Percentiles rank a stretch among this genome's conserved stretches.
phyloP scores from a whole-genome alignment of 2,797 vertebrate genomes.

The Moxostoma hubbsi region DNA sequence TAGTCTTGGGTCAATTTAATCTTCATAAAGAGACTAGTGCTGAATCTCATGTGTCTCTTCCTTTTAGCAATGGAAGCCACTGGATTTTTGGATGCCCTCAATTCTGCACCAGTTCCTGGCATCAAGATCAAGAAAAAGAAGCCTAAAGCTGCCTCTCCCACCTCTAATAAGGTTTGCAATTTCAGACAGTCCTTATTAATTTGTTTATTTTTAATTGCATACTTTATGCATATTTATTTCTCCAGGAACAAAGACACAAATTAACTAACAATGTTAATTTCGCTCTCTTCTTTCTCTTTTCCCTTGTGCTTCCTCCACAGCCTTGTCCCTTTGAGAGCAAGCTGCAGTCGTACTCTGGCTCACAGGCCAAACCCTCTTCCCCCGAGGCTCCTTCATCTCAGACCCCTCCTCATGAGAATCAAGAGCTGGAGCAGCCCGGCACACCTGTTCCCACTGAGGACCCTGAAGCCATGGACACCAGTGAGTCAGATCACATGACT shows the following conservation, averaged over 20 bases:
- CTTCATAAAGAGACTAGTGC: not conserved
- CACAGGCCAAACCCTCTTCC: constrained; percentile 82
- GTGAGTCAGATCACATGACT: constrained; percentile 66
- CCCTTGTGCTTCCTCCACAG: constrained; percentile 64
- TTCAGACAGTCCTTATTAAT: not conserved
- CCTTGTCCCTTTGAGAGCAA: constrained; percentile 88
- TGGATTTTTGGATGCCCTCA: constrained; percentile 93
- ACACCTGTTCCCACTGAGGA: constrained; percentile 91
- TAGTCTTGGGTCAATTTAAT: not conserved
- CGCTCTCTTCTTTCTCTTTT: not conserved
- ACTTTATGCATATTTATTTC: not conserved
- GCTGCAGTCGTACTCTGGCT: constrained; percentile 71
- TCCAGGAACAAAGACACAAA: not conserved
- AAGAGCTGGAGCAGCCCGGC: constrained; percentile 86
- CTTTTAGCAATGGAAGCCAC: constrained; percentile 89
- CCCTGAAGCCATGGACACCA: constrained; percentile 82
- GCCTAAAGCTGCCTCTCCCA: constrained; percentile 86
- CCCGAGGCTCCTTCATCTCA: constrained; percentile 76
- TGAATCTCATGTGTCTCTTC: constrained; percentile 8
- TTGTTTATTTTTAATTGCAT: not conserved
- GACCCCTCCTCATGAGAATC: constrained; percentile 74
- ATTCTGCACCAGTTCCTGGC: constrained; percentile 92
- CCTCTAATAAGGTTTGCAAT: constrained; percentile 84
- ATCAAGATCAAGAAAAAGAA: constrained; percentile 99
- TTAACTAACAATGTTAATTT: not conserved